Conservation (phyloP, 2,888 invertebrate genomes). For the Xanthia icteritia region DNA sequence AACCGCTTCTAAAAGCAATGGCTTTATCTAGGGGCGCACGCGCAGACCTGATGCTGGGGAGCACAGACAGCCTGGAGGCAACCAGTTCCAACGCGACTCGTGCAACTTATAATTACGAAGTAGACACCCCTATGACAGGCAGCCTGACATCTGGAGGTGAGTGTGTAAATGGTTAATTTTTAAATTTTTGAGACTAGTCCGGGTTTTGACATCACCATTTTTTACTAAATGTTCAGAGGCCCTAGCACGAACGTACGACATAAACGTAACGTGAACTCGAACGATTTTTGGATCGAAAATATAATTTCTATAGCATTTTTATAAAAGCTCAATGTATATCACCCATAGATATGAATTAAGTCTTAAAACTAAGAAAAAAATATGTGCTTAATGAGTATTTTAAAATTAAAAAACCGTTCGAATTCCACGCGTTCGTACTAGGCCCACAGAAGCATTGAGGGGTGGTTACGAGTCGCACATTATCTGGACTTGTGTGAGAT, state of each 20-base stretch:
- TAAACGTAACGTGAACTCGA: background rate
- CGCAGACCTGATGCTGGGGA: constrained; percentile 91
- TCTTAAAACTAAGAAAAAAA: too few species aligned
- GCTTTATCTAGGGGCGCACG: constrained; percentile 78
- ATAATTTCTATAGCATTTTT: background rate
- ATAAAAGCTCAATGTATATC: background rate
- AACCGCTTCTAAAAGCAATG: background rate
- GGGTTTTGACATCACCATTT: constrained; percentile 13
- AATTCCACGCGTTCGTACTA: too few species aligned
- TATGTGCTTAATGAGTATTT: background rate
- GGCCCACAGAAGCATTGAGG: too few species aligned
- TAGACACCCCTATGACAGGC: constrained; percentile 96
- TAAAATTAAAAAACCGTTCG: background rate
- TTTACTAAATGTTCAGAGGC: background rate
- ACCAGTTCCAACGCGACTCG: constrained; percentile 95
- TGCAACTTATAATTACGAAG: constrained; percentile 95
- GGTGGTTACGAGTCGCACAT: background rate
- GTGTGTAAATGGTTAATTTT: constrained; percentile 32
- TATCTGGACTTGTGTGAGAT: background rate
- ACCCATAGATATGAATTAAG: too few species aligned
- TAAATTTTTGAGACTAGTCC: background rate
- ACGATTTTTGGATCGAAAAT: background rate
- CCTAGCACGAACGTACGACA: background rate
- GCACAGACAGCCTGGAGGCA: constrained; percentile 93
- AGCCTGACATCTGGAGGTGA: constrained; percentile 94